Evolutionary conservation across 2,113 vertebrate species (phyloP).

Genomic region (Semnopithecus entellus): DNA sequence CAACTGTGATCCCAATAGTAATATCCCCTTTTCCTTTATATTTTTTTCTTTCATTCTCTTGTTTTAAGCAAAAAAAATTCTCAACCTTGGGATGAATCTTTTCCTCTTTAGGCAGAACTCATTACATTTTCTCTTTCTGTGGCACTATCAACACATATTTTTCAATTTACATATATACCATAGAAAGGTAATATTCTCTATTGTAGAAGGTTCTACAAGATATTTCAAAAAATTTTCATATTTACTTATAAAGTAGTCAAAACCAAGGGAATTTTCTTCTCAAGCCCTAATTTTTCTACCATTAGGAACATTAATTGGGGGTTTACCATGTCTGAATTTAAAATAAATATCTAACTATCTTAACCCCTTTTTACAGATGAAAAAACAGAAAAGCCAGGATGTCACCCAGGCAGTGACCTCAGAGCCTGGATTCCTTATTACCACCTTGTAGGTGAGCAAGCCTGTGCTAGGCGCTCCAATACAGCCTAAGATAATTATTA

Average conservation of each 20-base stretch:
- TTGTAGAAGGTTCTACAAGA: background rate
- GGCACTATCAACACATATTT: background rate
- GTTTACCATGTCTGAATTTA: background rate
- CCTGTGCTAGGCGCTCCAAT: background rate
- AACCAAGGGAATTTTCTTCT: background rate
- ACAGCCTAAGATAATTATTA: too few relatives aligned
- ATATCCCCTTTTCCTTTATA: background rate
- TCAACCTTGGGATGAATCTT: background rate
- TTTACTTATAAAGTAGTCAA: conserved; percentile 7
- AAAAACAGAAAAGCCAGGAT: background rate
- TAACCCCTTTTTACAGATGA: background rate
- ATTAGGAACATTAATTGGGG: background rate
- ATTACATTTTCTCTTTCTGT: background rate
- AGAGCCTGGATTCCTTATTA: background rate
- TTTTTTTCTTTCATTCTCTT: background rate
- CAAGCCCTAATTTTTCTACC: background rate
- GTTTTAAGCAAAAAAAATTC: background rate
- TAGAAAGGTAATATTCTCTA: background rate
- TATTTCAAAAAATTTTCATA: background rate
- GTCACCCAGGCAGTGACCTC: background rate
- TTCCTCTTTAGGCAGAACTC: background rate
- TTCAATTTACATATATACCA: background rate
- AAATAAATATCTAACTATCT: background rate
- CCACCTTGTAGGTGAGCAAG: background rate
- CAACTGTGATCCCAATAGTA: background rate